Base-by-base conservation (phyloP, 2,888 invertebrate species). In the Lomographa bimaculata region DNA sequence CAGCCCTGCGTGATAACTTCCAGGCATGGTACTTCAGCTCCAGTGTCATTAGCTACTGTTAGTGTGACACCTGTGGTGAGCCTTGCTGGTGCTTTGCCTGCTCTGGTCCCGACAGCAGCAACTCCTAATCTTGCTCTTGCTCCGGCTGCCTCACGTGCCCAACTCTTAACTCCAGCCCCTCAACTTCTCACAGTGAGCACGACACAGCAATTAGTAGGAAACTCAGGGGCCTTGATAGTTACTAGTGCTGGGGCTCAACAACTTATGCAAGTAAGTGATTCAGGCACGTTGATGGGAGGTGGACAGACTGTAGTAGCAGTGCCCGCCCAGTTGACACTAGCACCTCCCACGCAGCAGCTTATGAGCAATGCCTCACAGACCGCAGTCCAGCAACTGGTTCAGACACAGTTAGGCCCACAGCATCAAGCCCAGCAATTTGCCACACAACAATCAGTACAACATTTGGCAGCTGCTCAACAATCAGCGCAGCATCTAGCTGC, bases 241-340 rank as follows among this genome's bases (percentile, higher is more conserved):
- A 89, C 89, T 16, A 89, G 89, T 75, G 89, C 89, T 45, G 89
- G 89, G 40, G 87, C 83, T 1, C 89, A 89, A 45, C 89, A 89
- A 59, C 54, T 89, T 2, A 87, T 89, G 89, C 89, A 89, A 78
- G 89, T 89, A 7, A 87, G 89, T 71, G 89, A 89, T 56, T 89
- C 89, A 7, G 87, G 87, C 2, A 86, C 83, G 25, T 59, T 89
- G 21, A 89, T 89, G 86, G 79, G 87, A 35, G 86, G 79, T 8
- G 87, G 89, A 6, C 87, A 86, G 54, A 86, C 87, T 32, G 86
- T 89, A 28, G 89, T 89, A 11, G 87, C 87, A 16, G 85, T 89
- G 6, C 89, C 89, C 29, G 89, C 89, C 14, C 89, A 89, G 56
- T 58, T 89, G 10, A 86, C 89, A 5, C 57, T 89, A 36, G 83